Evolutionary conservation across 2,113 vertebrate species (phyloP), one percentile per base, ranked within the genome.

Genomic region (Poeciliopsis occidentalis): DNA sequence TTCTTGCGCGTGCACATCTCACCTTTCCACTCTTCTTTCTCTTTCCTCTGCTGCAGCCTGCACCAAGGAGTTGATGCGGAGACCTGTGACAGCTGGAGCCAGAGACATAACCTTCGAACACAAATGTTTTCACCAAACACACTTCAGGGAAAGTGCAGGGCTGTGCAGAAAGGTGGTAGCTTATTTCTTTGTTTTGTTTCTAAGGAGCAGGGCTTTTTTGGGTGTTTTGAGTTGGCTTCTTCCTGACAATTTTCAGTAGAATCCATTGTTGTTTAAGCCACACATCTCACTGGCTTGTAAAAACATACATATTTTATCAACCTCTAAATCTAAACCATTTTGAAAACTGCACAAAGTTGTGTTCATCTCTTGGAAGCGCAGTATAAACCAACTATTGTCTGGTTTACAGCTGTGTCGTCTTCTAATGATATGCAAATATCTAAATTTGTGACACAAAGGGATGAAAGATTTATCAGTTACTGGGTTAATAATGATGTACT

Each of bases 41-140:
- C 80, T 60, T 78, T 19, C 73, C 26, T 31, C 27, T 63, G 37
- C 63, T 81, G 8, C 87, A 90, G 89, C 80, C 37, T 82, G 73
- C 75, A 66, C 17, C 54, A 10, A 51, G 81, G 86, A 86, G 67
- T 24, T 31, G 71, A 71, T 1, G 75, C 41, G 2, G 78, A 74
- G 64, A 79, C 26, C 79, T 30, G 64, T n/a, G 19, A 54, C 79
- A 12, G 34, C 7, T 1, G 64, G 61, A 71, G 61, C 44, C 64
- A 8, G 29, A 63, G n/a, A 39, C 1, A 7, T 4, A 47, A 44
- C 8, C 27, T 63, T 47, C 41, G 24, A 60, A 75, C 44, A 41
- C 37, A 1, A 30, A 62, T 70, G 71, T 81, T 64, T 64, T 39
- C 62, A 75, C 62, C 73, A 61, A 75, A 81, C 71, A 76, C 57